These are phyloP conservation scores for Bubo scandiacus DNA, from an alignment of 2,113 vertebrate species.

Conservation along the genomic window DNA sequence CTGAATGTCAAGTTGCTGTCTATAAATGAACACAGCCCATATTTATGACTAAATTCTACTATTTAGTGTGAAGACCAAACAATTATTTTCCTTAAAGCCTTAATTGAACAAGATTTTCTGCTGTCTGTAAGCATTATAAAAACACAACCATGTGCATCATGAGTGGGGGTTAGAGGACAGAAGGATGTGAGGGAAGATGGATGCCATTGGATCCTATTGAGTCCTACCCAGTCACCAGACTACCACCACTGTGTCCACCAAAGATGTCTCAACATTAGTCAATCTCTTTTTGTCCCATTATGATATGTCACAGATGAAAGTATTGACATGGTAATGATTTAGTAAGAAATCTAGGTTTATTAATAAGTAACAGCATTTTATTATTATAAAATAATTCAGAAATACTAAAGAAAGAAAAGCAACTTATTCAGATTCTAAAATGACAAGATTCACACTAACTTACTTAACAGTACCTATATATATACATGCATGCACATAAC, in stretches of 20 bases:
- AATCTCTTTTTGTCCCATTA: not conserved
- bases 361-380: no score
- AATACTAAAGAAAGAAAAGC: no score
- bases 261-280: no score
- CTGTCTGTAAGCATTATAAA: not conserved
- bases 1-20: not conserved
- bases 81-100: not conserved
- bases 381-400: no score
- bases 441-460: no score
- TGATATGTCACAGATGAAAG: no score
- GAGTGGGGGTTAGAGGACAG: not conserved
- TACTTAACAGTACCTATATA: no score
- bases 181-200: not conserved
- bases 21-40: not conserved
- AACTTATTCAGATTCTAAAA: no score
- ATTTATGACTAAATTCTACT: not conserved
- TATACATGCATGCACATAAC: no score
- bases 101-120: not conserved
- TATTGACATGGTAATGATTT: no score
- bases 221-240: not conserved
- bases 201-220: not conserved
- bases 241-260: not conserved
- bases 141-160: accelerated
- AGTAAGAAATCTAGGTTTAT: no score
- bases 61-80: not conserved